Base-by-base conservation (phyloP, 1,140 invertebrate genomes). In the Pseudomyrmex sp. region DNA sequence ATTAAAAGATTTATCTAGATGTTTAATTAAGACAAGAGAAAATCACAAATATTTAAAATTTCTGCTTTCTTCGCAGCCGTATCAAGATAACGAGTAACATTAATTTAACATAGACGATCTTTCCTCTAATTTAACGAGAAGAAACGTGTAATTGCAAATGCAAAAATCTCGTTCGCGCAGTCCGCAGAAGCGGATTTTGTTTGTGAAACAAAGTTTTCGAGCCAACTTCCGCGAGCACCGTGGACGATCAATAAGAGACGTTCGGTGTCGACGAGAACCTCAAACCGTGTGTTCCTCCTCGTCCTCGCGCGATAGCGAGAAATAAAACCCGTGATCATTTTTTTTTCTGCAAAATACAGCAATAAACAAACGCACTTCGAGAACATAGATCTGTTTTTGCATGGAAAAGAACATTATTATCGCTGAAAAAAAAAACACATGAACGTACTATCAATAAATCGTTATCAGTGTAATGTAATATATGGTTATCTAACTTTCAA, bases 191-290 rank as follows among this genome's bases (percentile, higher is more conserved):
- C 54, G 44, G 82, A 69, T 83, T 83, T 83, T 74, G 66, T 79
- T 79, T 79, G 83, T 52, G 63, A 84, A 62, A 84, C 74, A 80
- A 84, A 84, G 83, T 82, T 82, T 84, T 79, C 68, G 63, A 84
- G 76, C 66, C 59, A 80, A 70, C 50, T 84, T 84, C 35, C 76
- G 63, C 50, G n/a, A 52, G 52, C 68, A 80, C 76, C 58, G 75
- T 84, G 56, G 66, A 80, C 75, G 82, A 84, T 84, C 83, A 84
- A 84, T 84, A 84, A 84, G 83, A 80, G 72, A 84, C 58, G 58
- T 48, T 84, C 35, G 48, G 63, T 84, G 63, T 72, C 66, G 76
- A 84, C 82, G 82, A 58, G 62, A 62, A 52, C 35, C 63, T 59
- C 54, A 61, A 35, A 66, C 54, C 12, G 26, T 75, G 50, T 72